Percentiles rank a stretch among this genome's conserved stretches.
These are phyloP conservation scores for Solenopsis fugax DNA, from an alignment of 1,140 invertebrate genomes.

Conservation along the genomic window DNA sequence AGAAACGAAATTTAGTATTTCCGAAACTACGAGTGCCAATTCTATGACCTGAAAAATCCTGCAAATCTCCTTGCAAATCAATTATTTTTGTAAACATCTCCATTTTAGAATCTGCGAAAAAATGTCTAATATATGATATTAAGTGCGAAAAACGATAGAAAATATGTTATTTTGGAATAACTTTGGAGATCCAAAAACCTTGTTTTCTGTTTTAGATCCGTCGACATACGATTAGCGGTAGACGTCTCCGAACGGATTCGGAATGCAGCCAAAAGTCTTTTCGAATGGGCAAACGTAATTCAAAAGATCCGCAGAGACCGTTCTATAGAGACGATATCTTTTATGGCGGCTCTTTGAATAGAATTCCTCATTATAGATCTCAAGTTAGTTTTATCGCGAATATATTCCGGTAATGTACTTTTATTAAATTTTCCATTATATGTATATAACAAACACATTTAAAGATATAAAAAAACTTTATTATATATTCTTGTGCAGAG, in stretches of 20 bases:
- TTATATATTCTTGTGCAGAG: neutral
- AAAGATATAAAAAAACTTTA: neutral
- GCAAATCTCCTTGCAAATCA: neutral
- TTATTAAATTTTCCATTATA: neutral
- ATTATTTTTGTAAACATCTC: neutral
- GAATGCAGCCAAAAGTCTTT: slow-evolving; percentile 83
- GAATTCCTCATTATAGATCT: slow-evolving; percentile 94
- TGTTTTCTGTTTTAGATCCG: slow-evolving; percentile 81
- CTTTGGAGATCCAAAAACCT: neutral
- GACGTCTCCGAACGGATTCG: slow-evolving; percentile 85
- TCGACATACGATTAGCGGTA: slow-evolving; percentile 89
- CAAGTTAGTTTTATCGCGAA: slow-evolving; percentile 84
- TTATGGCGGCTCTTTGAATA: slow-evolving; percentile 93
- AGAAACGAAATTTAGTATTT: slow-evolving; percentile 41
- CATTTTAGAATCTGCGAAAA: neutral
- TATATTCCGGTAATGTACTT: neutral
- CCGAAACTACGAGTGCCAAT: neutral
- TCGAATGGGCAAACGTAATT: slow-evolving; percentile 78
- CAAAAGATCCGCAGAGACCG: slow-evolving; percentile 88
- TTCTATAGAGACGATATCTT: slow-evolving; percentile 96
- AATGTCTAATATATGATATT: neutral
- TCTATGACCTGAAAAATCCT: slow-evolving; percentile 42
- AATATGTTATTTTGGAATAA: neutral
- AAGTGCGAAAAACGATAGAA: neutral
- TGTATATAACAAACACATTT: neutral